phyloP scores from a whole-genome alignment of 2,797 vertebrate species.

The Pseudomugil tenellus region DNA sequence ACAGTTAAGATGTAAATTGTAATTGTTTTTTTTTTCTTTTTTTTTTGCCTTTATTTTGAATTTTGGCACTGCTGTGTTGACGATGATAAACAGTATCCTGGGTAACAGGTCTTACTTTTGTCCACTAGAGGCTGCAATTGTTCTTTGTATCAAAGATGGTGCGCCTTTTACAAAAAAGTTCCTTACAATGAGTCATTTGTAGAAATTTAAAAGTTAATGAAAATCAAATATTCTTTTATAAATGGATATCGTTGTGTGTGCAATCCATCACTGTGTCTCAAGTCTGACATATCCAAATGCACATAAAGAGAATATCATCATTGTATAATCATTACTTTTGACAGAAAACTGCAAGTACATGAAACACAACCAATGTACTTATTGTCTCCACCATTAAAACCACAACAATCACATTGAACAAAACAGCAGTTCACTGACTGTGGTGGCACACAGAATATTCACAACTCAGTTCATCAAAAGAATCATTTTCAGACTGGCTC shows the following conservation, averaged over 20 bases:
- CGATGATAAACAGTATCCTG: conserved; percentile 10
- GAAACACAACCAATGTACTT: conserved; percentile 88
- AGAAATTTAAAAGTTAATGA: conserved; percentile 52
- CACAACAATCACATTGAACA: conserved; percentile 90
- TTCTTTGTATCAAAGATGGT: conserved; percentile 42
- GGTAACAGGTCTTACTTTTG: conserved; percentile 17
- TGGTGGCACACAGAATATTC: conserved; percentile 79
- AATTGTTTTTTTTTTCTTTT: too few relatives aligned
- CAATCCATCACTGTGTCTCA: conserved; percentile 62
- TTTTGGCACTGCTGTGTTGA: conserved; percentile 14
- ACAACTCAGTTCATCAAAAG: conserved; percentile 68
- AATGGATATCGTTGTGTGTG: conserved; percentile 58
- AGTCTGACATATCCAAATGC: conserved; percentile 74
- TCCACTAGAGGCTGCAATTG: conserved; percentile 70
- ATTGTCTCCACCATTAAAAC: conserved; percentile 89
- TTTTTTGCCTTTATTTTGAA: neutral
- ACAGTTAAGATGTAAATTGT: neutral
- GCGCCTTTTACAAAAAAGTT: conserved; percentile 23
- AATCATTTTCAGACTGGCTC: conserved; percentile 78
- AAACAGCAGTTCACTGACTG: conserved; percentile 88
- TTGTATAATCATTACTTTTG: conserved; percentile 67
- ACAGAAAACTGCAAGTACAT: conserved; percentile 86
- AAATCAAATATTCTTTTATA: conserved; percentile 50
- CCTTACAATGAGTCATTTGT: conserved; percentile 25
- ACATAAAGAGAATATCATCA: conserved; percentile 73